Evolutionary conservation across 2,888 invertebrate genomes (phyloP).

Genomic region (Pinctada fucata): DNA sequence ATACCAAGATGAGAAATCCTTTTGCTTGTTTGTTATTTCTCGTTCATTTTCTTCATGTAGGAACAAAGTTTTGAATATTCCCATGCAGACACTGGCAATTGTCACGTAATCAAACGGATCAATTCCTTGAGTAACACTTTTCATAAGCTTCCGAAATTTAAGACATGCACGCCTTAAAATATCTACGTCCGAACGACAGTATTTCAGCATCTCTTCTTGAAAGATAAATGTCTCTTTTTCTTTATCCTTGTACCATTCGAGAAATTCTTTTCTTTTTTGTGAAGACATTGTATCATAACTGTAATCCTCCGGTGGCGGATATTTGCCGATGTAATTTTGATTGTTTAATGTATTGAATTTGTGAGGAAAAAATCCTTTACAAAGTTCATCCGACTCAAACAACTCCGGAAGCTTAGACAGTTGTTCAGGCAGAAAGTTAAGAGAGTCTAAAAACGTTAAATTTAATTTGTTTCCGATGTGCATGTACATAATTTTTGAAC

Average conservation of each 20-base stretch:
- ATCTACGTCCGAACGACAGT: constrained; percentile 43
- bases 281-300: constrained; percentile 28
- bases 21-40: not conserved
- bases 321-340: constrained; percentile 35
- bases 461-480: constrained; percentile 34
- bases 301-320: constrained; percentile 35
- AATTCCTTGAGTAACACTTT: not conserved
- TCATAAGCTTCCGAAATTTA: constrained; percentile 4
- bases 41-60: constrained; percentile 16
- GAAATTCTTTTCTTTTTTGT: constrained; percentile 32
- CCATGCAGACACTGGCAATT: constrained; percentile 17
- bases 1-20: not conserved
- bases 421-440: constrained; percentile 45
- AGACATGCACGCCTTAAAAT: constrained; percentile 30
- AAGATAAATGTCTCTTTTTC: constrained; percentile 38
- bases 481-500: constrained; percentile 46
- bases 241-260: constrained; percentile 28
- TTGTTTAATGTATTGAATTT: constrained; percentile 45
- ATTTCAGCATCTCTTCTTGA: constrained; percentile 40
- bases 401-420: constrained; percentile 41
- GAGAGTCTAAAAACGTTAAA: constrained; percentile 36
- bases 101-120: constrained; percentile 14
- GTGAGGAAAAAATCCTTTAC: constrained; percentile 46
- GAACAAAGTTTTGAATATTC: constrained; percentile 5
- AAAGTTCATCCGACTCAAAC: constrained; percentile 41